A percentile compares a stretch with the other conserved stretches of the same genome.
Evolutionary conservation across 2,888 invertebrate genomes (phyloP).

Genomic region (Pterostichus niger): DNA sequence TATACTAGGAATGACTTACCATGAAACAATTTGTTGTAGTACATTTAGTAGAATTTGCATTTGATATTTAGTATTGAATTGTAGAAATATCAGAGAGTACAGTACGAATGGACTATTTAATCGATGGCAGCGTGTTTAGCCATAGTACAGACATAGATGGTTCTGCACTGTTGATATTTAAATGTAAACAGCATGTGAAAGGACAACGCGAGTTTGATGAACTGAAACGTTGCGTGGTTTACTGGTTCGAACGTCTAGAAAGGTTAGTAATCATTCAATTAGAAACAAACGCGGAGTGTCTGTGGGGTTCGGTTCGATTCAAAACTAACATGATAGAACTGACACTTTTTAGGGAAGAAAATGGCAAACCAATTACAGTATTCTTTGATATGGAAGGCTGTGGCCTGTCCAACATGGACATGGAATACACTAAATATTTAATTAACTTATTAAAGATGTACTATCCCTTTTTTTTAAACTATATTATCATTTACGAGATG

Average conservation of each 20-base stretch:
- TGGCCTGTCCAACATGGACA: constrained; percentile 92
- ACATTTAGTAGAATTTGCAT: too few species aligned
- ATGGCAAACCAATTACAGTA: constrained; percentile 88
- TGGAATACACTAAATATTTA: constrained; percentile 93
- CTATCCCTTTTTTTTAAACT: constrained; percentile 92
- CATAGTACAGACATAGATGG: constrained; percentile 91
- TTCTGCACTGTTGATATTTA: constrained; percentile 87
- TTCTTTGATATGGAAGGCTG: constrained; percentile 95
- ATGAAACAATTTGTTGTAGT: not conserved
- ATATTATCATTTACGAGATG: constrained; percentile 95
- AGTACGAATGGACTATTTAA: constrained; percentile 85
- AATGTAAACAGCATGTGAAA: constrained; percentile 89
- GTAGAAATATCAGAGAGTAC: constrained; percentile 85
- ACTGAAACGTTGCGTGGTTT: constrained; percentile 89
- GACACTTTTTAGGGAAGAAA: constrained; percentile 80
- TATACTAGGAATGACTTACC: not conserved
- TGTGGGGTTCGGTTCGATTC: too few species aligned
- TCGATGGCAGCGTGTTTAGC: constrained; percentile 88
- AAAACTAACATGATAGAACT: too few species aligned
- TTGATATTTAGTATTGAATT: constrained; percentile 68
- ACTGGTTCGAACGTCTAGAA: constrained; percentile 91
- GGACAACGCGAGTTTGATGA: constrained; percentile 87
- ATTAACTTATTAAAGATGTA: constrained; percentile 92
- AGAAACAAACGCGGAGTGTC: too few species aligned
- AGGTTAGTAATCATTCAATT: constrained; percentile 79